Evolutionary conservation across 2,888 invertebrate species (phyloP).

Genomic region (Anthoptus insignis): DNA sequence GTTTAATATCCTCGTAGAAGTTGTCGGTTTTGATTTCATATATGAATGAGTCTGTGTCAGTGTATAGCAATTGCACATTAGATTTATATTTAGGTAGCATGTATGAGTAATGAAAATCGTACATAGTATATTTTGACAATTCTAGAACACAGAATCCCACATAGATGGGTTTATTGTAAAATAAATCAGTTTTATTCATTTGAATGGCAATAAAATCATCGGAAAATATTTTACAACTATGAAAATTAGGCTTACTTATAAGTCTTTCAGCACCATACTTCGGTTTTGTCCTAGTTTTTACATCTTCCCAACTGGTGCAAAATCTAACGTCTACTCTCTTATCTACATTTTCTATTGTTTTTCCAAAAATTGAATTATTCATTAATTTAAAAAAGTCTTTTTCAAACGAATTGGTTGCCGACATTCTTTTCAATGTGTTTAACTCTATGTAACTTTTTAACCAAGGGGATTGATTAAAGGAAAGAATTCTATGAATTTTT

Average conservation of each 20-base stretch:
- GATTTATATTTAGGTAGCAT: background rate
- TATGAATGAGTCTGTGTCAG: background rate
- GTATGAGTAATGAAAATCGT: constrained; percentile 8
- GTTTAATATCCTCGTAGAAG: background rate
- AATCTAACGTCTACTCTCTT: background rate
- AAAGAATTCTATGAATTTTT: constrained; percentile 8
- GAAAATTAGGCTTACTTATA: background rate
- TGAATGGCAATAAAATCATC: constrained; percentile 1
- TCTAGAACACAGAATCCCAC: constrained; percentile 1
- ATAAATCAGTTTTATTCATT: constrained; percentile 1
- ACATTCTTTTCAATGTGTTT: background rate
- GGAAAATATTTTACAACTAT: constrained; percentile 2
- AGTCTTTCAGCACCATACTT: background rate
- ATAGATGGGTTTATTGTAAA: constrained; percentile 5
- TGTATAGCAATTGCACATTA: background rate
- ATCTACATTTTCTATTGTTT: background rate
- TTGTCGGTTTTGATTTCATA: background rate
- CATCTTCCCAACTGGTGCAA: background rate
- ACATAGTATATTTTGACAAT: constrained; percentile 9
- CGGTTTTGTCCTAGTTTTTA: background rate
- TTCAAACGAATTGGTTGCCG: background rate
- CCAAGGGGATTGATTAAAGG: constrained; percentile 1
- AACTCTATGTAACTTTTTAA: background rate
- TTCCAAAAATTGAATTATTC: constrained; percentile 11
- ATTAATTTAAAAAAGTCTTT: background rate